These are phyloP conservation scores for Drosophila mimetica DNA, from an alignment of 2,888 invertebrate genomes.

Conservation along the genomic window DNA sequence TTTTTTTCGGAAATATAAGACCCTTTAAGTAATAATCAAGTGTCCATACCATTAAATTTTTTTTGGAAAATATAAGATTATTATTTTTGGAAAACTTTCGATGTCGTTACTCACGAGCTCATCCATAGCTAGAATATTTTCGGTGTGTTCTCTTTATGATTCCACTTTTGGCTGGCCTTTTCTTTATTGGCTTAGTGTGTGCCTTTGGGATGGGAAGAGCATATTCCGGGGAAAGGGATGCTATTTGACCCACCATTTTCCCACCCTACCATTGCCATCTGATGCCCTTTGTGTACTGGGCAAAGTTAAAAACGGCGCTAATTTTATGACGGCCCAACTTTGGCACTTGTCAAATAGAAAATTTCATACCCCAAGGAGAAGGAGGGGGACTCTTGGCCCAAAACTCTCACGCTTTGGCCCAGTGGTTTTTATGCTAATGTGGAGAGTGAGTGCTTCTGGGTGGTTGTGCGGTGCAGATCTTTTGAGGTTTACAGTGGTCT, in stretches of 20 bases:
- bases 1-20: too few species aligned
- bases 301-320: conserved; percentile 65
- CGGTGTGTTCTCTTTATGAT: conserved; percentile 37
- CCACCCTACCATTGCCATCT: conserved; percentile 2
- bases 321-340: conserved; percentile 68
- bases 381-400: conserved; percentile 9
- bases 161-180: conserved; percentile 41
- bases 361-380: conserved; percentile 45
- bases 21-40: too few species aligned
- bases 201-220: not conserved
- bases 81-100: not conserved
- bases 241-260: conserved; percentile 5
- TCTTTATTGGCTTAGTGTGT: conserved; percentile 24
- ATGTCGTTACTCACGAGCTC: conserved; percentile 11
- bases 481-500: conserved; percentile 49
- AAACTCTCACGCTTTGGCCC: conserved; percentile 11
- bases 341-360: conserved; percentile 65
- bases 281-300: conserved; percentile 39
- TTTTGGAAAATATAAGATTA: too few species aligned
- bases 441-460: conserved; percentile 16
- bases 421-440: conserved; percentile 64
- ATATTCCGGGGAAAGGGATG: conserved; percentile 3
- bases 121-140: conserved; percentile 4
- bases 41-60: too few species aligned
- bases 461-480: conserved; percentile 26